A percentile compares a stretch with the other conserved stretches of the same genome.
These are phyloP conservation scores for Netelia inedita DNA, from an alignment of 2,888 invertebrate species.

Conservation along the genomic window DNA sequence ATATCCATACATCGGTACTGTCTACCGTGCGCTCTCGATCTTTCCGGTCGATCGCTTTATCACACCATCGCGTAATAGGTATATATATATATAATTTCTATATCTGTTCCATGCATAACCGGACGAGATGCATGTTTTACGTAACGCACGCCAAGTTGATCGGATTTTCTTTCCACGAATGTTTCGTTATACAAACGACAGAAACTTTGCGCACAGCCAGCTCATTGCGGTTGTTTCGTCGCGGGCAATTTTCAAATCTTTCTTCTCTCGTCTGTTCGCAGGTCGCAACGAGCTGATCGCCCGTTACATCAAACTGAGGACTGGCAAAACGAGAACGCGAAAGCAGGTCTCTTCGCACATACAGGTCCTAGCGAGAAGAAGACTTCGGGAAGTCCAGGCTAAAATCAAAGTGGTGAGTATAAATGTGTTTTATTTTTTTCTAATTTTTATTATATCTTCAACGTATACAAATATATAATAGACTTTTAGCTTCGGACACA, in stretches of 20 bases:
- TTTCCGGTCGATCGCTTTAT: slow-evolving; percentile 40
- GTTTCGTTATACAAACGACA: too few species aligned
- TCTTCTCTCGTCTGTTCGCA: slow-evolving; percentile 84
- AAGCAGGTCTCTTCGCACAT: slow-evolving; percentile 99
- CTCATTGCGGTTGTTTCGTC: not conserved
- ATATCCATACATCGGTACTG: slow-evolving; percentile 49
- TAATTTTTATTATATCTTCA: not conserved
- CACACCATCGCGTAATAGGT: slow-evolving; percentile 3
- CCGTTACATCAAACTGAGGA: slow-evolving; percentile 99
- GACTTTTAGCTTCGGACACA: slow-evolving; percentile 4
- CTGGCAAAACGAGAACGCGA: slow-evolving; percentile 99
- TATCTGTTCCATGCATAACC: not conserved
- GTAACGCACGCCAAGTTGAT: not conserved
- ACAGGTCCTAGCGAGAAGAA: slow-evolving; percentile 99
- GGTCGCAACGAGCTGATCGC: slow-evolving; percentile 99
- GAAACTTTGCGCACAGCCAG: too few species aligned
- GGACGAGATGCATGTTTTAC: slow-evolving; percentile 6
- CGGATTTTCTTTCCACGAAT: not conserved
- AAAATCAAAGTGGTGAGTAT: slow-evolving; percentile 98
- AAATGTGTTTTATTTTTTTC: slow-evolving; percentile 75
- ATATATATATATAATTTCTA: slow-evolving; percentile 5
- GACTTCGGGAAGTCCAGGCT: slow-evolving; percentile 98
- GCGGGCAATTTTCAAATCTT: slow-evolving; percentile 12
- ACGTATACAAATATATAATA: not conserved
- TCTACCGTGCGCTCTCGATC: slow-evolving; percentile 31